These are phyloP conservation scores for Sebastes itinus DNA, from an alignment of 2,797 vertebrate genomes.

Conservation along the genomic window DNA sequence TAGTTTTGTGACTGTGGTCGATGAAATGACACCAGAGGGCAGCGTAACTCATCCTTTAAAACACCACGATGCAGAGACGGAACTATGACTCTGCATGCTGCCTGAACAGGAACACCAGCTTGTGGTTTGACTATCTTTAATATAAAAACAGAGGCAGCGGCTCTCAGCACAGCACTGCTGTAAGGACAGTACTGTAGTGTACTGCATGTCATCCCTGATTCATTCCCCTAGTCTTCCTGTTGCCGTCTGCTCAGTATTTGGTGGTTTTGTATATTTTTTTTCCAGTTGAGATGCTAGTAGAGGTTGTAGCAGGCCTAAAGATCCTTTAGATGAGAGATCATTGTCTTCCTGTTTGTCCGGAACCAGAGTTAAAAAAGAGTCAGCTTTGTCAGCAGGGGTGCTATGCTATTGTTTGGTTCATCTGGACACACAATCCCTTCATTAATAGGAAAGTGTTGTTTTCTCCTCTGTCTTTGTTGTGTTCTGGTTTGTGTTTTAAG, in stretches of 20 bases:
- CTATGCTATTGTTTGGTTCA: not conserved
- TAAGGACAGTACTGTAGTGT: not conserved
- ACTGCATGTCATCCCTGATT: not conserved
- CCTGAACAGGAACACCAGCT: not conserved
- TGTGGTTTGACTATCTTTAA: not conserved
- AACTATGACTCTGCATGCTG: not conserved
- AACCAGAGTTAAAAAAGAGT: not conserved
- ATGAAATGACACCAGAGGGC: slow-evolving; percentile 54
- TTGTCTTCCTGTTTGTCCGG: not conserved
- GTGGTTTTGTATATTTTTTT: not conserved
- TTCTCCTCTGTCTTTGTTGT: not conserved
- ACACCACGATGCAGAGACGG: not conserved
- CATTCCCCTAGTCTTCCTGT: rapidly evolving
- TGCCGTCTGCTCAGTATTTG: not conserved
- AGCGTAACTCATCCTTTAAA: not conserved
- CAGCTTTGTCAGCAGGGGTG: not conserved
- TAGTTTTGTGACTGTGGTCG: not conserved
- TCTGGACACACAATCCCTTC: not conserved
- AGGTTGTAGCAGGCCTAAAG: not conserved
- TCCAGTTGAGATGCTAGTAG: too few relatives aligned
- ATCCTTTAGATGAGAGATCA: not conserved
- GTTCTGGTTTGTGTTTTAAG: not conserved
- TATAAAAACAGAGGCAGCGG: not conserved
- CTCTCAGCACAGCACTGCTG: not conserved
- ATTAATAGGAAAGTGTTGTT: not conserved